Evolutionary conservation across 2,888 invertebrate genomes (phyloP), one percentile per base, ranked within the genome.

Genomic region (Acanthacorydalis orientalis): DNA sequence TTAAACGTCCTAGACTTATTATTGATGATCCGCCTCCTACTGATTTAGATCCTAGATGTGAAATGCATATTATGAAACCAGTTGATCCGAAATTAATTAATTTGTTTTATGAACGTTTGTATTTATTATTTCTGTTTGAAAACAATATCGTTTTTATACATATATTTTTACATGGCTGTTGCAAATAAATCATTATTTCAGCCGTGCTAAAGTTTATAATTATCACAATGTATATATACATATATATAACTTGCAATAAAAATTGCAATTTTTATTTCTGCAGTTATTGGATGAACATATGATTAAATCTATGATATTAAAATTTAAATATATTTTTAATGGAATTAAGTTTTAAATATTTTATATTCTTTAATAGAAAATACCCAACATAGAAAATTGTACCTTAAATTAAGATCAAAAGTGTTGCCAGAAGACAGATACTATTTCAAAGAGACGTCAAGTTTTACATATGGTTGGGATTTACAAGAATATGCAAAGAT

Each of bases 401-500:
- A 77, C 55, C 59, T 77, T 12, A 64, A 66, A 40, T 64, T 62
- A 34, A 61, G 76, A 50, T 60, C 68, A 43, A 68, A 70, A 52
- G 62, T 69, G 46, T 55, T 69, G 9, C 76, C 76, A 0, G 76
- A 76, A 49, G 68, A 75, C 48, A 69, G 74, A 52, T 77, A 66
- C 53, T 70, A 67, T 54, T 73, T 70, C 55, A 70, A 74, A 4
- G 62, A 71, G 55, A 59, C 64, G 1, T 59, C 69, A 0, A 73
- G 61, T 57, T 75, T 69, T 65, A 68, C 68, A 54, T 76, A 77
- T 60, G 77, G 77, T 1, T 77, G 77, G 77, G 68, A 71, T 43
- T 73, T 74, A 64, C 70, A 67, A 59, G 66, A 72, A 51, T 51
- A 53, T 14, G 51, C 57, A 6, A 62, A 58, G 51, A 57, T 57